These are phyloP conservation scores for Ictalurus furcatus DNA, from an alignment of 2,113 vertebrate genomes.

Conservation along the genomic window DNA sequence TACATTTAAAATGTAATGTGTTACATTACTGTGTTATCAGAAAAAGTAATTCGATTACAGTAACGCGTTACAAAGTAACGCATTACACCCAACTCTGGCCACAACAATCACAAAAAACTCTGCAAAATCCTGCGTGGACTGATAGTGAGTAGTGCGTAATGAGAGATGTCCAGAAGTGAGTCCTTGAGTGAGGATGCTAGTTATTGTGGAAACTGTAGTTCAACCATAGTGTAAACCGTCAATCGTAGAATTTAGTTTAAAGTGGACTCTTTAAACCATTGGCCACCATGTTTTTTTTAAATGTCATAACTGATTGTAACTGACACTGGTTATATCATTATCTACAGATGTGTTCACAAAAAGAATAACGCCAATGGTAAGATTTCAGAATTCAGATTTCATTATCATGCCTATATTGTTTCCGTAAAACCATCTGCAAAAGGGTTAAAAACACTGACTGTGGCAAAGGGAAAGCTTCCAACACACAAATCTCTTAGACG, in stretches of 20 bases:
- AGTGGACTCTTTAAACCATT: background rate
- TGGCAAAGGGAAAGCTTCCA: constrained; percentile 23
- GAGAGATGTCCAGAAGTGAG: background rate
- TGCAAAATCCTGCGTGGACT: too few species aligned
- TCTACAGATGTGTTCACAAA: background rate
- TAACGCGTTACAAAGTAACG: too few species aligned
- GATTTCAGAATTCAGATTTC: background rate
- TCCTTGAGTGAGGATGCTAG: background rate
- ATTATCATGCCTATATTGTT: background rate
- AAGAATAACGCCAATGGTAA: background rate
- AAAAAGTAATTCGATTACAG: too few species aligned
- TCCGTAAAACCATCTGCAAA: background rate
- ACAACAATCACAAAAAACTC: too few species aligned
- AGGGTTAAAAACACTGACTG: constrained; percentile 21
- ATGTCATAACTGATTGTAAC: background rate
- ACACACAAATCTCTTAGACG: constrained; percentile 19
- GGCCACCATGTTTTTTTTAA: background rate
- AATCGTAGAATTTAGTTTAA: background rate
- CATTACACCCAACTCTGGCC: too few species aligned
- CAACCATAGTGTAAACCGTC: too few species aligned
- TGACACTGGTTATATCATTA: background rate
- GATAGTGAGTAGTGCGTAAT: background rate
- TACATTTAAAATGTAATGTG: too few species aligned
- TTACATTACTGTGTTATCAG: too few species aligned
- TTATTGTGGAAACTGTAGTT: background rate